Evolutionary conservation across 2,888 invertebrate genomes (phyloP).

Genomic region (Athalia circularis): DNA sequence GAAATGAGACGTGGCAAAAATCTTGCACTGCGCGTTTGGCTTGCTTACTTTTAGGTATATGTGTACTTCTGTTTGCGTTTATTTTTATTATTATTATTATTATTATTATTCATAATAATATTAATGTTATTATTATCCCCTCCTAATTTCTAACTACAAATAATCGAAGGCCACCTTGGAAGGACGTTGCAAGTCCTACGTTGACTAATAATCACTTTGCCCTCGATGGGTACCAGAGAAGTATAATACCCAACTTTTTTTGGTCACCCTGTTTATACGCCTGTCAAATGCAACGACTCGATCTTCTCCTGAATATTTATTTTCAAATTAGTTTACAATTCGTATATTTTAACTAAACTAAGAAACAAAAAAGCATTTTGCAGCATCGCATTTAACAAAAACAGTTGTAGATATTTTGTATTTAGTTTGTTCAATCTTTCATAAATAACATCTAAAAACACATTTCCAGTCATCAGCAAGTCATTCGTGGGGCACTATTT

Average conservation of each 20-base stretch:
- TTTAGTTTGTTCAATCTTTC: constrained; percentile 2
- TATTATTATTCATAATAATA: constrained; percentile 38
- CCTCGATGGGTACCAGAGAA: neutral
- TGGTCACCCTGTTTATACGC: neutral
- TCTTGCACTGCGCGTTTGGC: constrained; percentile 39
- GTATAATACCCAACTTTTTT: no score
- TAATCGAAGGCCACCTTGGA: constrained; percentile 31
- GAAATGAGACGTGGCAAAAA: constrained; percentile 37
- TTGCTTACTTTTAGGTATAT: constrained; percentile 39
- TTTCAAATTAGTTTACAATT: constrained; percentile 1
- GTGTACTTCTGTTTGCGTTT: constrained; percentile 48
- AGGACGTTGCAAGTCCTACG: constrained; percentile 40
- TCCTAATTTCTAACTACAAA: constrained; percentile 45
- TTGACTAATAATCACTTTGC: neutral
- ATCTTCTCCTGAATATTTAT: neutral
- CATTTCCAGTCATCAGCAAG: constrained; percentile 14
- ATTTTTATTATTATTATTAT: constrained; percentile 49
- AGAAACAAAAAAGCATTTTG: no score
- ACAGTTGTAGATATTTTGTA: neutral
- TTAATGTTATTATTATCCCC: constrained; percentile 37
- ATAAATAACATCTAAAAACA: constrained; percentile 37
- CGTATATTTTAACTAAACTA: neutral
- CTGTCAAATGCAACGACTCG: neutral
- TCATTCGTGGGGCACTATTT: constrained; percentile 8
- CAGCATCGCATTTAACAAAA: no score